Conservation (phyloP, 2,113 vertebrate species). For the Mugil cephalus region DNA sequence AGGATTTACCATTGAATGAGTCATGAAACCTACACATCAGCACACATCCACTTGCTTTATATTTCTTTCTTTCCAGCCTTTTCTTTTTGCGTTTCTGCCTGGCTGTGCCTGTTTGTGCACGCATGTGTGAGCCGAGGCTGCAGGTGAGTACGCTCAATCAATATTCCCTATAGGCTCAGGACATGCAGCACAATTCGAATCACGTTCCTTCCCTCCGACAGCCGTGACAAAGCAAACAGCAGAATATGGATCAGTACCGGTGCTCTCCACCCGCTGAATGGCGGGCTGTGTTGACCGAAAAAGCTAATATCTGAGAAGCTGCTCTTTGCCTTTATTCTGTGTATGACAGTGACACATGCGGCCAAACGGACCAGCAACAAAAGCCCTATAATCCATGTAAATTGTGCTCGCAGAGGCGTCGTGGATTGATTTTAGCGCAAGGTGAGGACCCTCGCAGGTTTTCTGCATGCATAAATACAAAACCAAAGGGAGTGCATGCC, state of each 20-base stretch:
- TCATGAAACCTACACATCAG: not conserved
- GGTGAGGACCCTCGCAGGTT: not conserved
- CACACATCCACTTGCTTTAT: not conserved
- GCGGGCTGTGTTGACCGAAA: slow-evolving; percentile 23
- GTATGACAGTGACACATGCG: not conserved
- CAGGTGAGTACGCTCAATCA: slow-evolving; percentile 25
- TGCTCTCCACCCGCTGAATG: slow-evolving; percentile 26
- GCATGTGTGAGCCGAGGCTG: not conserved
- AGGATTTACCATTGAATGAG: not conserved
- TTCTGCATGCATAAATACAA: slow-evolving; percentile 32
- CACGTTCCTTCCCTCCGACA: slow-evolving; percentile 46
- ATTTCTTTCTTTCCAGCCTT: not conserved
- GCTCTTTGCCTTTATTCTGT: not conserved
- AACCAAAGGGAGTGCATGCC: not conserved
- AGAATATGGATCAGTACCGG: slow-evolving; percentile 50
- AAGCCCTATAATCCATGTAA: not conserved
- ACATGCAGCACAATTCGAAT: slow-evolving; percentile 6
- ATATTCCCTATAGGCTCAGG: slow-evolving; percentile 41
- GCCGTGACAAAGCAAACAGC: slow-evolving; percentile 56
- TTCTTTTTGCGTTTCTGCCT: not conserved
- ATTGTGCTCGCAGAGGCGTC: not conserved
- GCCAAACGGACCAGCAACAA: no score
- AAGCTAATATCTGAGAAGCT: slow-evolving; percentile 15
- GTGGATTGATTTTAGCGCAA: slow-evolving; percentile 25
- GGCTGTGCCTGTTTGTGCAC: not conserved